Conservation (phyloP, 1,140 invertebrate genomes). For the Drosophila pectinifera region DNA sequence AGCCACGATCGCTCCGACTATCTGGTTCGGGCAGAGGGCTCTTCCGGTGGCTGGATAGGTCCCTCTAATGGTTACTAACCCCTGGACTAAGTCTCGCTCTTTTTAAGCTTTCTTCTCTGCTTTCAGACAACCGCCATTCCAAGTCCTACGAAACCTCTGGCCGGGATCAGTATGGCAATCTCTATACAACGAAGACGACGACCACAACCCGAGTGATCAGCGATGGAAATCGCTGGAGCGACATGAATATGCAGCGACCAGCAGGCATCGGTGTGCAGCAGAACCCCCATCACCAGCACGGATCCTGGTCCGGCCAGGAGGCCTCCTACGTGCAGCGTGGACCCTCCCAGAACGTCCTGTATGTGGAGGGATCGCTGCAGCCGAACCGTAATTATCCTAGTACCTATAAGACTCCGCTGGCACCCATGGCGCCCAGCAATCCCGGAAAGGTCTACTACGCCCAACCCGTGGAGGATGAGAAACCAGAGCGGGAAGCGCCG, state of each 20-base stretch:
- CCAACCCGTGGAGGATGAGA: conserved; percentile 50
- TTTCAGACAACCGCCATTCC: conserved; percentile 61
- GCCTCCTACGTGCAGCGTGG: conserved; percentile 34
- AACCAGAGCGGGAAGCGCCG: conserved; percentile 2
- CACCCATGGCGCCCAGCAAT: conserved; percentile 51
- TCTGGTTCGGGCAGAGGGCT: background rate
- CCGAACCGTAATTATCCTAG: conserved; percentile 80
- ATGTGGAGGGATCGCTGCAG: conserved; percentile 71
- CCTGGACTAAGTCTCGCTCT: background rate
- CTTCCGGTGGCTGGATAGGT: conserved; percentile 39
- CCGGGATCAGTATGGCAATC: conserved; percentile 27
- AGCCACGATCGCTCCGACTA: conserved; percentile 60
- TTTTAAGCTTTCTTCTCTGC: conserved; percentile 9
- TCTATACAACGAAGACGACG: conserved; percentile 33
- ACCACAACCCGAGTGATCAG: conserved; percentile 26
- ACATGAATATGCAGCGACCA: conserved; percentile 75
- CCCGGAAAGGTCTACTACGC: conserved; percentile 56
- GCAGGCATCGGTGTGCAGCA: conserved; percentile 45
- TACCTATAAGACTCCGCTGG: conserved; percentile 62
- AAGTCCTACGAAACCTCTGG: conserved; percentile 37
- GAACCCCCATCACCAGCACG: conserved; percentile 1
- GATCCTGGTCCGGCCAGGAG: conserved; percentile 53
- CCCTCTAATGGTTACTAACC: conserved; percentile 67
- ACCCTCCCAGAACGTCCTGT: conserved; percentile 64
- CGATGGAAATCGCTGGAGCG: conserved; percentile 67